phyloP scores from a whole-genome alignment of 2,888 invertebrate genomes.

The Muschampia plurimacula region DNA sequence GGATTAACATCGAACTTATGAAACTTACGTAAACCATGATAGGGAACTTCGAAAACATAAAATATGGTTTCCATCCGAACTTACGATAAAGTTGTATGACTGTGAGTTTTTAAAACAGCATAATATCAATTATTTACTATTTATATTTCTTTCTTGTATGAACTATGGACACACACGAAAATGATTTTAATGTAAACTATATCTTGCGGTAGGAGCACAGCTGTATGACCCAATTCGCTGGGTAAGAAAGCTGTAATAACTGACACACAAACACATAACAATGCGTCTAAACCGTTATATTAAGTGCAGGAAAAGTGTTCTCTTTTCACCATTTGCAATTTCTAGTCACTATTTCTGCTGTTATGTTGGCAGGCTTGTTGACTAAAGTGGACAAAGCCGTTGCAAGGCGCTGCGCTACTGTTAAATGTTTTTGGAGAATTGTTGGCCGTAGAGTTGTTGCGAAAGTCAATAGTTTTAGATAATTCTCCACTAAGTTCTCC shows the following conservation, averaged over 20 bases:
- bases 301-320: constrained; percentile 30
- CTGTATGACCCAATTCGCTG: constrained; percentile 29
- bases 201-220: constrained; percentile 8
- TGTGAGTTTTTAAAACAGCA: too few species aligned
- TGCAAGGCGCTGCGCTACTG: too few species aligned
- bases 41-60: too few species aligned
- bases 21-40: too few species aligned
- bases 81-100: too few species aligned
- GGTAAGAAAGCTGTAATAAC: constrained; percentile 32
- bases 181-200: too few species aligned
- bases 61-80: too few species aligned
- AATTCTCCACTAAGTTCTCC: background rate
- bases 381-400: too few species aligned
- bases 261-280: constrained; percentile 35
- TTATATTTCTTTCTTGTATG: background rate
- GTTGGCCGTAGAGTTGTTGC: too few species aligned
- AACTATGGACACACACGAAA: background rate
- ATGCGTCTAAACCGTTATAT: constrained; percentile 27
- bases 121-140: too few species aligned
- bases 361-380: background rate
- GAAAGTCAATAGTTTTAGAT: background rate
- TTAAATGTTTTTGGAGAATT: too few species aligned
- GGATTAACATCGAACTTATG: too few species aligned
- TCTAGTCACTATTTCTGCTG: background rate
- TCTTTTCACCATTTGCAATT: constrained; percentile 13